Conservation (phyloP, 2,888 invertebrate genomes). For the Rhagonycha lutea region DNA sequence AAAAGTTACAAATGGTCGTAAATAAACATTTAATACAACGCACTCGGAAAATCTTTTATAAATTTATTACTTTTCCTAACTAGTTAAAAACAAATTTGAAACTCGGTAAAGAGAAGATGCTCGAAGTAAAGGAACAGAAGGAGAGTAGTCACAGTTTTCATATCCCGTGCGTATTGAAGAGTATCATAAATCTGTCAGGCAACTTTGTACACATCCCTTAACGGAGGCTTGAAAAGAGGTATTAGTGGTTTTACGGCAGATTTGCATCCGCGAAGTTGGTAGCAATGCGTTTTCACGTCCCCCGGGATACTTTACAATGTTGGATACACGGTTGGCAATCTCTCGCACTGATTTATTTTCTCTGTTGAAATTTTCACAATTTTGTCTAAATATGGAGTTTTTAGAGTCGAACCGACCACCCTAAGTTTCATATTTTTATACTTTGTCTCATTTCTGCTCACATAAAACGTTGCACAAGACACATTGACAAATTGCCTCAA, state of each 20-base stretch:
- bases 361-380: slow-evolving; percentile 27
- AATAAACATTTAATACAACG: slow-evolving; percentile 17
- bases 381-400: slow-evolving; percentile 14
- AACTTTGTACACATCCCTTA: slow-evolving; percentile 45
- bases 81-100: slow-evolving; percentile 26
- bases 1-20: slow-evolving; percentile 8
- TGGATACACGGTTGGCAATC: slow-evolving; percentile 41
- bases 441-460: neutral
- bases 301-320: slow-evolving; percentile 45
- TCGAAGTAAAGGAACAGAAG: neutral
- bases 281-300: slow-evolving; percentile 48
- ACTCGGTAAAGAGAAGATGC: slow-evolving; percentile 11
- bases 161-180: slow-evolving; percentile 40
- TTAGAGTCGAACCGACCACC: slow-evolving; percentile 3
- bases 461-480: neutral
- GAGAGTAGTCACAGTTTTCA: slow-evolving; percentile 19
- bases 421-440: neutral
- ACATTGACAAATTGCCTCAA: neutral
- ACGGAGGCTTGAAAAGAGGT: slow-evolving; percentile 46
- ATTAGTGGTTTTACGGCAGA: slow-evolving; percentile 52
- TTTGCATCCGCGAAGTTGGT: slow-evolving; percentile 51
- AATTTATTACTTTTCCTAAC: slow-evolving; percentile 24
- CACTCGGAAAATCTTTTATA: slow-evolving; percentile 13
- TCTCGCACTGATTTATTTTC: slow-evolving; percentile 43
- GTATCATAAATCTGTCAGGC: slow-evolving; percentile 50